These are phyloP conservation scores for Strongylocentrotus purpuratus DNA, from an alignment of 35 echinoderm and acorn worm species.

Conservation along the genomic window DNA sequence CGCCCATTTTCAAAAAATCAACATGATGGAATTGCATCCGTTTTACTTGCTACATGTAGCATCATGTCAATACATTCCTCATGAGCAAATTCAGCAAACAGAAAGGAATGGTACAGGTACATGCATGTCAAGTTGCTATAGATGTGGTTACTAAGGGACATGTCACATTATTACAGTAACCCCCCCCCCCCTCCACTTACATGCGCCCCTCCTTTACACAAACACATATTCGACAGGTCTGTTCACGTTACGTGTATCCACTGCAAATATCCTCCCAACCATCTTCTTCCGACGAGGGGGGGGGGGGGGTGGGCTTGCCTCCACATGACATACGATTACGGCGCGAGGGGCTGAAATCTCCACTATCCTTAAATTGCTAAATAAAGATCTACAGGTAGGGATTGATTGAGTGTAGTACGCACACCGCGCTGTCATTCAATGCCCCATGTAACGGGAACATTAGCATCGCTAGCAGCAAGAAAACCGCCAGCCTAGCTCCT, in stretches of 20 bases:
- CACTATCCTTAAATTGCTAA: constrained; percentile 39
- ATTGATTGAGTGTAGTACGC: constrained; percentile 38
- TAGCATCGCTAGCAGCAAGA: constrained; percentile 42
- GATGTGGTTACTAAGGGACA: neutral
- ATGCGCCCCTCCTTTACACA: neutral
- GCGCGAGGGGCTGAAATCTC: neutral
- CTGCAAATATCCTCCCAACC: neutral
- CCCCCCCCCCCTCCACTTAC: neutral
- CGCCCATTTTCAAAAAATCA: neutral
- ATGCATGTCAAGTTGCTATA: neutral
- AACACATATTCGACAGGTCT: neutral
- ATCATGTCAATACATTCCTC: neutral
- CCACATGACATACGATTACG: constrained; percentile 1
- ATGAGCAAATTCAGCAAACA: neutral
- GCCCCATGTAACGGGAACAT: constrained; percentile 40
- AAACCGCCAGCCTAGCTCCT: constrained; percentile 32
- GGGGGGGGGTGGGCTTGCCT: neutral
- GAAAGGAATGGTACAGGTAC: too few relatives aligned
- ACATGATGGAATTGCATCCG: neutral
- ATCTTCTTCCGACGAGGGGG: neutral
- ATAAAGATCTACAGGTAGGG: constrained; percentile 38
- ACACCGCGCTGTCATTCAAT: constrained; percentile 30
- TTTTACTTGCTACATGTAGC: neutral
- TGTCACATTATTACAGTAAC: neutral
- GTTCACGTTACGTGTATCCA: neutral